Evolutionary conservation across 2,888 invertebrate species (phyloP).

Genomic region (Acholoe squamosa): DNA sequence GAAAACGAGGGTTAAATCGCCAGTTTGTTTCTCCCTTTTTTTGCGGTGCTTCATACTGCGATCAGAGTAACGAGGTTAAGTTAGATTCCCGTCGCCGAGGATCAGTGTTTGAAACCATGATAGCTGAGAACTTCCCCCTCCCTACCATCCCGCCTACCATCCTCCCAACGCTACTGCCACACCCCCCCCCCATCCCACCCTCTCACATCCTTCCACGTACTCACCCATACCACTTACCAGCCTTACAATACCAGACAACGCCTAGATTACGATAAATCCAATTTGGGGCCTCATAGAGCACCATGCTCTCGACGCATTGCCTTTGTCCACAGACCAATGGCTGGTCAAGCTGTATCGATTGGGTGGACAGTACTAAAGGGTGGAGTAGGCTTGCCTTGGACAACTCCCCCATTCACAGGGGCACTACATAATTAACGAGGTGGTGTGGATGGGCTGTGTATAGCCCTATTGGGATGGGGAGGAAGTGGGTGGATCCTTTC

Average conservation of each 20-base stretch:
- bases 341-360: slow-evolving; percentile 13
- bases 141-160: background rate
- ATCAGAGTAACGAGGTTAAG: too few species aligned
- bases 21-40: too few species aligned
- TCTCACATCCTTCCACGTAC: background rate
- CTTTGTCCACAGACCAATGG: slow-evolving; percentile 14
- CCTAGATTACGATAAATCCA: slow-evolving; percentile 4
- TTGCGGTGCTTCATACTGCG: too few species aligned
- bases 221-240: background rate
- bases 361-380: background rate
- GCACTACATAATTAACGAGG: background rate
- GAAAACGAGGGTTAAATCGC: too few species aligned
- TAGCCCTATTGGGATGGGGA: background rate
- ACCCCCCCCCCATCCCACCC: background rate
- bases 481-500: background rate
- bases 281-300: slow-evolving; percentile 17
- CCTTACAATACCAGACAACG: background rate
- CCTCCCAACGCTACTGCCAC: background rate
- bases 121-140: background rate
- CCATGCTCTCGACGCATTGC: background rate
- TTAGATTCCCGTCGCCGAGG: background rate
- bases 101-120: slow-evolving; percentile 2
- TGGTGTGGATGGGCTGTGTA: background rate
- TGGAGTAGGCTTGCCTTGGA: too few species aligned
- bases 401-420: background rate